phyloP scores from a whole-genome alignment of 2,113 vertebrate species.

The Cephalopholis sonnerati region DNA sequence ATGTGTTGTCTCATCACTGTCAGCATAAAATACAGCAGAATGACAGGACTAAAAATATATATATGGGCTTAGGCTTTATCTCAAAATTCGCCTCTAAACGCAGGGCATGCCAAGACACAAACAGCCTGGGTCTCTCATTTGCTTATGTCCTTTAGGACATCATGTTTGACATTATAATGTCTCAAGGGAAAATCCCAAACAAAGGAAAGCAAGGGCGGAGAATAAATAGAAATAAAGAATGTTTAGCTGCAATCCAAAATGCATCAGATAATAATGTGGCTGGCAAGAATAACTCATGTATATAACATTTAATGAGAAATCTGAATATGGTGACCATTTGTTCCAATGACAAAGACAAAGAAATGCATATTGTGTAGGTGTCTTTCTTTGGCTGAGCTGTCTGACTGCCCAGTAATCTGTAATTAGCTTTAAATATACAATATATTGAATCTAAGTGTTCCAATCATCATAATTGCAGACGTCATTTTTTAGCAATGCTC shows the following conservation, averaged over 20 bases:
- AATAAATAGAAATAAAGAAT: not conserved
- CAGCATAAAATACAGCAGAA: not conserved
- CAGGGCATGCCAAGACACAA: not conserved
- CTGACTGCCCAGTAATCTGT: not conserved
- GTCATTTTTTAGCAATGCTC: not conserved
- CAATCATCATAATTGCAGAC: conserved; percentile 23
- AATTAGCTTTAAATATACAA: conserved; percentile 1
- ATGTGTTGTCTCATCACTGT: not conserved
- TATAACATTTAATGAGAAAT: conserved; percentile 2
- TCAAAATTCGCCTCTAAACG: not conserved
- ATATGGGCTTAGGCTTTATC: not conserved
- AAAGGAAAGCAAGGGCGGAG: not conserved
- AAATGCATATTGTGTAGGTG: conserved; percentile 7
- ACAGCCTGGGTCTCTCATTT: not conserved
- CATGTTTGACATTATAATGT: conserved; percentile 1
- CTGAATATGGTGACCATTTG: not conserved
- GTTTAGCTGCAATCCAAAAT: not conserved
- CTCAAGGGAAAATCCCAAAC: conserved; percentile 5
- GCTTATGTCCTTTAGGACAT: not conserved
- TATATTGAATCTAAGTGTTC: not conserved
- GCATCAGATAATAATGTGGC: conserved; percentile 4
- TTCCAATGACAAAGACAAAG: not conserved
- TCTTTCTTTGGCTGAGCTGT: not conserved
- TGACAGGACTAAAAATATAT: not conserved
- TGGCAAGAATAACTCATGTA: not conserved